Evolutionary conservation across 2,797 vertebrate genomes (phyloP), one percentile per base, ranked within the genome.

Genomic region (Columba guinea): DNA sequence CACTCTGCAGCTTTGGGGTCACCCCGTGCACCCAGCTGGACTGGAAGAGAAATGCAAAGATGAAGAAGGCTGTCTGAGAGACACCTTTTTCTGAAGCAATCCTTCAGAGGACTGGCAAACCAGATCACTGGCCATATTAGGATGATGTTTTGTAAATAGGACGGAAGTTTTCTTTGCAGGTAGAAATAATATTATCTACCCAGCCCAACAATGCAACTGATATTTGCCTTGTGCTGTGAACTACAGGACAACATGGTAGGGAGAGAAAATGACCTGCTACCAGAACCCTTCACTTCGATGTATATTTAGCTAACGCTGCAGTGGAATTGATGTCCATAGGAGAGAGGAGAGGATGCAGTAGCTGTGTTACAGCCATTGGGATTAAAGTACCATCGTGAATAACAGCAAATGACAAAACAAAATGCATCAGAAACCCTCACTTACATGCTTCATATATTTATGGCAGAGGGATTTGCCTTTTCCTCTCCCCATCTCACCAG

Each of bases 101-200:
- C 51, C 67, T 64, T 32, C 74, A 6, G 80, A 56, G 39, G 62
- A 4, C 71, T 68, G 48, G 49, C 70, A 35, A 39, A 60, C 20
- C 30, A 2, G 62, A 27, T 12, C 48, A 2, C 0, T 7, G 17
- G 46, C 10, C 0, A 0, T 0, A 9, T 14, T 1, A 30, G 51
- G 67, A n/a, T 15, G 49, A 13, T 7, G 21, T 62, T 53, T 21
- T 56, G 34, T 11, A 5, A 16, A 27, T 7, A 59, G 59, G 48
- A 35, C 26, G 39, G 51, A 28, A 53, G 10, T 58, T 67, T 39
- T 37, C 28, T n/a, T 64, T 12, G 35, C 1, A 7, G 49, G 44
- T 37, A n/a, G 52, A 35, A 59, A 10, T 6, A 37, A 5, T 1
- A 23, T 60, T 10, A 12, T 3, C 46, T 16, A 12, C 74, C 37